Conservation (phyloP, 2,113 vertebrate genomes). For the Phalacrocorax aristotelis region DNA sequence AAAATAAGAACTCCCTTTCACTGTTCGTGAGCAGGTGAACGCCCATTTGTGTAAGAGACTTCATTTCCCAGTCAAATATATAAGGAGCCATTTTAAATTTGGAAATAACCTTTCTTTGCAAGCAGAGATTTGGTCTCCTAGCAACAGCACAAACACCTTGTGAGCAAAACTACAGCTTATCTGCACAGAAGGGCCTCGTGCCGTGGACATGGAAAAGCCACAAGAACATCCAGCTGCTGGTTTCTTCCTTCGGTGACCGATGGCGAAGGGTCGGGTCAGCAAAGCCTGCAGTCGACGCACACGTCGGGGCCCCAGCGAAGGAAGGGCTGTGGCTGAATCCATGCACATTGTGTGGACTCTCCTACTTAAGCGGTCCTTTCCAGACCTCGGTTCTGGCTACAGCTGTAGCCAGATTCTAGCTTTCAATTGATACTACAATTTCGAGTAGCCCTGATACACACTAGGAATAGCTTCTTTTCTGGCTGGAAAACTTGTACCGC, state of each 20-base stretch:
- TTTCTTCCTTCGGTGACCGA: not conserved
- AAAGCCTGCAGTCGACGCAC: accelerated
- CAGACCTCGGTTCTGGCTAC: not conserved
- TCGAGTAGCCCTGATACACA: not conserved
- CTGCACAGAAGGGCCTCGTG: not conserved
- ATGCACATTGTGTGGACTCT: accelerated
- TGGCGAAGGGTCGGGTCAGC: not conserved
- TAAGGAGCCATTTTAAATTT: not conserved
- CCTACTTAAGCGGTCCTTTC: not conserved
- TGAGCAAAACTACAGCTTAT: not conserved
- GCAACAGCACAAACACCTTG: slow-evolving; percentile 28
- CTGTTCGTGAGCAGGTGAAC: not conserved
- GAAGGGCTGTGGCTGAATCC: not conserved
- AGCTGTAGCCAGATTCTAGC: not conserved
- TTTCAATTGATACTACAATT: not conserved
- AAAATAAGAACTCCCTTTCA: not conserved
- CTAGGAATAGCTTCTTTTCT: not conserved
- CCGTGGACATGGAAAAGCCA: not conserved
- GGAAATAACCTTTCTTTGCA: not conserved
- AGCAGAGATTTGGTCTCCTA: slow-evolving; percentile 33
- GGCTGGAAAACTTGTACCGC: not conserved
- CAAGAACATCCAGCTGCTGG: not conserved
- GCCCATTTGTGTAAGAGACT: not conserved
- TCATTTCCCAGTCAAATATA: not conserved
- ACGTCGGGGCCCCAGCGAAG: accelerated